A percentile compares a stretch with the other conserved stretches of the same genome.
These are phyloP conservation scores for Zophobas atratus DNA, from an alignment of 1,140 invertebrate species.

Conservation along the genomic window DNA sequence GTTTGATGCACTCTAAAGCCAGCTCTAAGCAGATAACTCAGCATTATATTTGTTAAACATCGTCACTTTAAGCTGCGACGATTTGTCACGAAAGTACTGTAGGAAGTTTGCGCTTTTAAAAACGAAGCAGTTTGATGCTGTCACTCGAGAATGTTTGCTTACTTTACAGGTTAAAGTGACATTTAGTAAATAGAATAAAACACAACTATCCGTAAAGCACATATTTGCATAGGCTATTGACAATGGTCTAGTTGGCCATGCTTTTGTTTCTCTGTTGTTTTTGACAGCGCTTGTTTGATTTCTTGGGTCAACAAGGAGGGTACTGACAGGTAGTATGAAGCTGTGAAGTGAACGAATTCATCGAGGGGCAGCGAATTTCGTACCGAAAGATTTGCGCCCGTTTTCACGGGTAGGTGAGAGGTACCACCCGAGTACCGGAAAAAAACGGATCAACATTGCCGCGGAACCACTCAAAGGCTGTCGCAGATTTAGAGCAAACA, in stretches of 20 bases:
- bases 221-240: slow-evolving; percentile 64
- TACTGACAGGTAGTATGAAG: slow-evolving; percentile 48
- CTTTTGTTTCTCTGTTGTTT: slow-evolving; percentile 55
- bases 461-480: neutral
- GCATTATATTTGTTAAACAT: slow-evolving; percentile 37
- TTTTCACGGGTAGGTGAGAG: slow-evolving; percentile 10
- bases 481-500: neutral
- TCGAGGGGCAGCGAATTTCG: neutral
- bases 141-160: slow-evolving; percentile 61
- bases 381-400: neutral
- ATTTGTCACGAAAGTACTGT: slow-evolving; percentile 23
- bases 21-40: slow-evolving; percentile 7
- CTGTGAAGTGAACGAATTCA: slow-evolving; percentile 6
- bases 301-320: slow-evolving; percentile 51
- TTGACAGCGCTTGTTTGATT: slow-evolving; percentile 51
- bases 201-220: slow-evolving; percentile 65
- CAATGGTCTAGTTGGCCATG: slow-evolving; percentile 58
- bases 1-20: slow-evolving; percentile 21
- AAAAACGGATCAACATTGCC: neutral
- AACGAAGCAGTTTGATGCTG: slow-evolving; percentile 35
- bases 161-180: slow-evolving; percentile 64
- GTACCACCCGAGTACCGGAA: neutral
- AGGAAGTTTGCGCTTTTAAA: slow-evolving; percentile 18
- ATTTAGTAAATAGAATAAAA: slow-evolving; percentile 64
- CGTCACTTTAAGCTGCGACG: slow-evolving; percentile 1